A percentile compares a stretch with the other conserved stretches of the same genome.
Evolutionary conservation across 2,888 invertebrate genomes (phyloP).

Genomic region (Pheosia tremula): DNA sequence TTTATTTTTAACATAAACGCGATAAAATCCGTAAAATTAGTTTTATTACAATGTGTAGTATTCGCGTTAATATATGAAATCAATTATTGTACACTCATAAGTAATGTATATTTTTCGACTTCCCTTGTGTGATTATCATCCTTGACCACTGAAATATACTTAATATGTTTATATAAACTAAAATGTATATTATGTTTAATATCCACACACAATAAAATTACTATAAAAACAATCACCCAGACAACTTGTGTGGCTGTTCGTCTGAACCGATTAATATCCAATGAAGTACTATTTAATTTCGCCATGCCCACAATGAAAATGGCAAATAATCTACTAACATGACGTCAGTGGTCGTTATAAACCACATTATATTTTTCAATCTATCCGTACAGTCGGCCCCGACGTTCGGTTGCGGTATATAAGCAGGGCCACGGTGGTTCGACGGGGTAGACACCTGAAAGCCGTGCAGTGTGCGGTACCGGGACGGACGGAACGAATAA

Average conservation of each 20-base stretch:
- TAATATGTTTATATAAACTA: too few relatives aligned
- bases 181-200: too few relatives aligned
- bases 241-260: not conserved
- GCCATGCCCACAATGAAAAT: constrained; percentile 12
- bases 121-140: too few relatives aligned
- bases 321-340: constrained; percentile 16
- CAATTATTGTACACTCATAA: too few relatives aligned
- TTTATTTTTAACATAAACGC: too few relatives aligned
- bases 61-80: too few relatives aligned
- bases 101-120: too few relatives aligned
- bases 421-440: constrained; percentile 22
- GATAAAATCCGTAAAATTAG: too few relatives aligned
- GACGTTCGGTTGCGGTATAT: constrained; percentile 32
- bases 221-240: not conserved
- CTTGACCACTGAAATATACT: too few relatives aligned
- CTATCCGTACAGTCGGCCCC: constrained; percentile 18
- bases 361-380: constrained; percentile 46
- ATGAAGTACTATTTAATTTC: constrained; percentile 9
- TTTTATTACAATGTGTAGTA: too few relatives aligned
- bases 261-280: constrained; percentile 7
- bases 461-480: constrained; percentile 27
- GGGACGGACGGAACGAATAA: constrained; percentile 24
- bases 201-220: not conserved
- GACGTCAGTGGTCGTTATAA: constrained; percentile 29
- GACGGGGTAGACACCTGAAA: constrained; percentile 45